Evolutionary conservation across 2,113 vertebrate species (phyloP).

Genomic region (Brachyistius frenatus): DNA sequence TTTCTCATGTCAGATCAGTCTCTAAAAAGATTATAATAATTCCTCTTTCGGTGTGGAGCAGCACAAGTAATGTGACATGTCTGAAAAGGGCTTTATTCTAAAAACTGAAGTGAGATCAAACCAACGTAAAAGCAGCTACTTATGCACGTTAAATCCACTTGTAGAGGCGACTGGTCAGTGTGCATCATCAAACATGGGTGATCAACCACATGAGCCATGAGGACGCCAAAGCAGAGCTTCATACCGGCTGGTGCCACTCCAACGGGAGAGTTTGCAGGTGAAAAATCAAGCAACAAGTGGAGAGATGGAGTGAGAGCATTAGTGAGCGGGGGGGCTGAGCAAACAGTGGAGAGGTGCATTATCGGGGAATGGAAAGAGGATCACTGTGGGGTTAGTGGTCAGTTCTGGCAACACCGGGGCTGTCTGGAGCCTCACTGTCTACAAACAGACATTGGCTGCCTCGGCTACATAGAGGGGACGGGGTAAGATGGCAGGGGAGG

Average conservation of each 20-base stretch:
- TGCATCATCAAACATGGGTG: constrained; percentile 19
- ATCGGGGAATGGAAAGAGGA: constrained; percentile 32
- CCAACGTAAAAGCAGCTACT: not conserved
- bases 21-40: too few species aligned
- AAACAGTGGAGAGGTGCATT: constrained; percentile 45
- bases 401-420: constrained; percentile 34
- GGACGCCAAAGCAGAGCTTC: constrained; percentile 38
- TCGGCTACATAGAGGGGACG: constrained; percentile 5
- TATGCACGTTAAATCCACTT: not conserved
- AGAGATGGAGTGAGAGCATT: constrained; percentile 47
- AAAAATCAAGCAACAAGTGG: constrained; percentile 58
- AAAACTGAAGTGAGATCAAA: constrained; percentile 6
- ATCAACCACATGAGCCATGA: constrained; percentile 47
- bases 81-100: constrained; percentile 31
- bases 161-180: not conserved
- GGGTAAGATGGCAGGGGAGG: constrained; percentile 16
- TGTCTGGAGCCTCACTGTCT: constrained; percentile 28
- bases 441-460: constrained; percentile 24
- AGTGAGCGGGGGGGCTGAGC: constrained; percentile 50
- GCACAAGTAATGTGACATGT: not conserved
- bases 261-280: constrained; percentile 36
- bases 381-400: constrained; percentile 58
- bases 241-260: constrained; percentile 59
- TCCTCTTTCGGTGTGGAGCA: not conserved
- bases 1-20: too few species aligned